Evolutionary conservation across 64 coral and sea anemone genomes (phyloP), one percentile per base, ranked within the genome.

Genomic region (Pachyseris speciosa): DNA sequence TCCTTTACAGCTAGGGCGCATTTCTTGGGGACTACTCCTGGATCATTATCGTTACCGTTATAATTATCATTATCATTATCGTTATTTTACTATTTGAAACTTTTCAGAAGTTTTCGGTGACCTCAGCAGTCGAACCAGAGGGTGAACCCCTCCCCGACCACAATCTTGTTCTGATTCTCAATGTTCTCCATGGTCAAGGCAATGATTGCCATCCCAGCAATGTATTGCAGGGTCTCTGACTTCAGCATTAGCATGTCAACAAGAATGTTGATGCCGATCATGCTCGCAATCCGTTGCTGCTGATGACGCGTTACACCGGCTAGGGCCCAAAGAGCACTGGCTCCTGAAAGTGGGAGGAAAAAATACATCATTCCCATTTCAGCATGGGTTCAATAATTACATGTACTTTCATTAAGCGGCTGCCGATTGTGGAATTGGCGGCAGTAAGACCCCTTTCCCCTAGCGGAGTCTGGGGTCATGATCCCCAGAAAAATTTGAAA

Each of bases 161-260:
- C 92, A 48, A 98, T 94, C 19, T 94, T 94, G 83, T 98, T 94
- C 87, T 98, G 95, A 38, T 98, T 94, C 4, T 98, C 95, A 67
- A 98, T 87, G 64, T 98, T 98, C 50, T 98, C 95, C 31, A 83
- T 91, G 9, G 84, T 92, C 26, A 98, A 55, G 45, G 95, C 87
- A 75, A 98, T 94, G 63, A 98, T 94, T 34, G 95, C 95, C 87
- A 87, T 94, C 31, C 95, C 92, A 34, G 92, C 86, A 72, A 94
- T 94, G 57, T 90, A 98, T 66, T 98, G 95, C 28, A 98, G 75
- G 34, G 45, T 88, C 65, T 98, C 95, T 73, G 95, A 98, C 51
- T 86, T 98, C 2, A 94, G 44, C 95, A 98, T 98, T 1, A 98
- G 73, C 95, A 98, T 98, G 9, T 98, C 95, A 33, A 98, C 92